Evolutionary conservation across 2,113 vertebrate genomes (phyloP).

Genomic region (Catharus fuscescens): DNA sequence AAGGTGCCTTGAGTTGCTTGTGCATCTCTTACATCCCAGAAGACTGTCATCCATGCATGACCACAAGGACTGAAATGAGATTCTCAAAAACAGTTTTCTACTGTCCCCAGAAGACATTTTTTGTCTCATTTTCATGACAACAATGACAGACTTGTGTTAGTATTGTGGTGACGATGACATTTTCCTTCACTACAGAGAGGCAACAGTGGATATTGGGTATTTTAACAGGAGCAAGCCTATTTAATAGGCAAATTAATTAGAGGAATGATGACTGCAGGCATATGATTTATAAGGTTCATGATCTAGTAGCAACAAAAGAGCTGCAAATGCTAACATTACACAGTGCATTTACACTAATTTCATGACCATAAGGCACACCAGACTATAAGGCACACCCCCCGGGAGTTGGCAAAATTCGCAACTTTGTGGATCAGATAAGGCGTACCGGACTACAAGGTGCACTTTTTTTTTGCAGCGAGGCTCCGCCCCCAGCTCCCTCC

Average conservation of each 20-base stretch:
- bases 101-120: background rate
- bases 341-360: background rate
- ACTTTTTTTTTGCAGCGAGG: too few species aligned
- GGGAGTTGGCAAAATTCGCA: too few species aligned
- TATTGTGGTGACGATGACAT: background rate
- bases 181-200: background rate
- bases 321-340: background rate
- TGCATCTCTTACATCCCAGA: background rate
- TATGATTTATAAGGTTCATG: background rate
- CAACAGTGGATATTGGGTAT: background rate
- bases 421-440: too few species aligned
- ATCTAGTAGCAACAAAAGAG: background rate
- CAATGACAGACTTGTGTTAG: fast-evolving
- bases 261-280: background rate
- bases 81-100: background rate
- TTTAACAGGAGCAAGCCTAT: background rate
- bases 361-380: too few species aligned
- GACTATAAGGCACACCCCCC: too few species aligned
- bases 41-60: too few species aligned
- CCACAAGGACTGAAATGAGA: background rate
- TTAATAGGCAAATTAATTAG: background rate
- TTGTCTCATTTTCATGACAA: background rate
- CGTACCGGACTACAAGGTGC: too few species aligned
- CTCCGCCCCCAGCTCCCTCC: too few species aligned
- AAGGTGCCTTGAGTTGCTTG: background rate